Conservation (phyloP, 1,140 invertebrate genomes). For the Psix sp. region DNA sequence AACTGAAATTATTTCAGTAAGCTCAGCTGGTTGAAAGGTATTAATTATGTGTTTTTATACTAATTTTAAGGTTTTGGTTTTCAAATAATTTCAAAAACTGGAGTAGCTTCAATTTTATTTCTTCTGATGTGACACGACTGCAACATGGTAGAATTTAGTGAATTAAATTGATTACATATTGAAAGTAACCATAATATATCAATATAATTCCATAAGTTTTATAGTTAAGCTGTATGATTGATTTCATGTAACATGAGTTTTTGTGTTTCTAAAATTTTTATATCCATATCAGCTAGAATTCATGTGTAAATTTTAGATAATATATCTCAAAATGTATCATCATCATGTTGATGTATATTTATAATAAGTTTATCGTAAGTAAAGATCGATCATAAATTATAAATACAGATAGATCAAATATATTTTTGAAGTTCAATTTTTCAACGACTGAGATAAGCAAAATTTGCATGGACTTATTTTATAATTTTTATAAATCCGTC, state of each 20-base stretch:
- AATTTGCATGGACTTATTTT: neutral
- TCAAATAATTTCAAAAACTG: conserved; percentile 28
- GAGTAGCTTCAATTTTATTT: conserved; percentile 57
- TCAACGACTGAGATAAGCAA: neutral
- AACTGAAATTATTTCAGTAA: conserved; percentile 16
- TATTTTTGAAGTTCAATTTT: neutral
- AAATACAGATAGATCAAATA: neutral
- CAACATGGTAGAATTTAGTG: conserved; percentile 60
- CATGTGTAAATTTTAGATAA: conserved; percentile 32
- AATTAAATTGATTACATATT: conserved; percentile 43
- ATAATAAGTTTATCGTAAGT: conserved; percentile 34
- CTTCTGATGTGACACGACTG: conserved; percentile 36
- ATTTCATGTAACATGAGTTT: conserved; percentile 33
- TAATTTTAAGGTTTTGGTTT: conserved; percentile 37
- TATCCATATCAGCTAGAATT: conserved; percentile 51
- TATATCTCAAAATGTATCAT: conserved; percentile 23
- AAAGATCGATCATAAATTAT: neutral
- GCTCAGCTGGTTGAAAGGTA: conserved; percentile 19
- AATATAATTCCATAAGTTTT: conserved; percentile 58
- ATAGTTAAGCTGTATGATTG: conserved; percentile 32
- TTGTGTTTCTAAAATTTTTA: conserved; percentile 30
- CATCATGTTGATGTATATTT: conserved; percentile 32
- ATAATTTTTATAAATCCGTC: neutral
- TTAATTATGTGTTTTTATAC: conserved; percentile 35
- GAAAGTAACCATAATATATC: conserved; percentile 56